phyloP scores from a whole-genome alignment of 2,888 invertebrate species.

The Noctua janthina region DNA sequence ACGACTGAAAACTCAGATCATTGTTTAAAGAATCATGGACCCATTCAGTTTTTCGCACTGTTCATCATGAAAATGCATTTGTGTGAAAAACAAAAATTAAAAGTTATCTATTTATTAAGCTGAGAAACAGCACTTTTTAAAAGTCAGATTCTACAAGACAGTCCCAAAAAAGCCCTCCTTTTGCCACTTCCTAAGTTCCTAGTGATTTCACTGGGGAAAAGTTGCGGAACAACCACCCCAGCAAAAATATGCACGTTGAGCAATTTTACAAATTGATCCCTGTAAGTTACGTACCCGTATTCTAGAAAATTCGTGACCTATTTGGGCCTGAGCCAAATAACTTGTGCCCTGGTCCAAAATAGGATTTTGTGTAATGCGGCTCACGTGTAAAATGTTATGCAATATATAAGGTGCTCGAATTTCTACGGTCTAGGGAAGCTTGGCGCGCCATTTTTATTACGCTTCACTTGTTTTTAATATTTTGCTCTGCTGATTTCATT shows the following conservation, averaged over 20 bases:
- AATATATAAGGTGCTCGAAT: constrained; percentile 37
- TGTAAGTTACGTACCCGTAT: constrained; percentile 6
- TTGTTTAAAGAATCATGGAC: constrained; percentile 54
- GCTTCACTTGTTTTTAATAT: constrained; percentile 24
- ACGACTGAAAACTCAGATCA: constrained; percentile 39
- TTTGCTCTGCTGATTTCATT: not conserved
- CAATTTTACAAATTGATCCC: not conserved
- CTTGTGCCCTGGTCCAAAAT: constrained; percentile 34
- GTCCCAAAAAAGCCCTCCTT: not conserved
- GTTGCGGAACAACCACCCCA: not conserved
- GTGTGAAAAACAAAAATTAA: not conserved
- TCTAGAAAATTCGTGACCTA: constrained; percentile 36
- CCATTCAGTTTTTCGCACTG: constrained; percentile 46
- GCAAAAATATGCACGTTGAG: not conserved
- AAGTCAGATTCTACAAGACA: not conserved
- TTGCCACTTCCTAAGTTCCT: not conserved
- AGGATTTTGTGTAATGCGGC: constrained; percentile 30
- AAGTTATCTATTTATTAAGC: not conserved
- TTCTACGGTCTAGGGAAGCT: constrained; percentile 23
- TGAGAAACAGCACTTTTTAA: not conserved
- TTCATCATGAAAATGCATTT: constrained; percentile 38
- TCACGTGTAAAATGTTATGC: constrained; percentile 52
- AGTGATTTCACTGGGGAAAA: not conserved
- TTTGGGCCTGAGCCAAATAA: constrained; percentile 59
- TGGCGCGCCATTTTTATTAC: not conserved